Percentiles rank a stretch among this genome's conserved stretches.
Conservation (phyloP, 2,888 invertebrate genomes). For the Chymomyza caudatula region DNA sequence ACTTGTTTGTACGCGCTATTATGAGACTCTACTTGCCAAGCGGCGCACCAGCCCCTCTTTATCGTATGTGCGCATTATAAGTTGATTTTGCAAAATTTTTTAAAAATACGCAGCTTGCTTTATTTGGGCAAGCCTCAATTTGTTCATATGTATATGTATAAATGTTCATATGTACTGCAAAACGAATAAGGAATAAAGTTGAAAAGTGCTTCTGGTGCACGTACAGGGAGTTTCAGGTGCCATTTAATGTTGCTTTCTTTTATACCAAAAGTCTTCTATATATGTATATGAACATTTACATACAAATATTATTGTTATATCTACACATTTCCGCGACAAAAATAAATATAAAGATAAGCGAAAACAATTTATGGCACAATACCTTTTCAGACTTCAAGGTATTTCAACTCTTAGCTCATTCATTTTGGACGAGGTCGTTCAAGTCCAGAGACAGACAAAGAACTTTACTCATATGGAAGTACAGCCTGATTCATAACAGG, state of each 20-base stretch:
- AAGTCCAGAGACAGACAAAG: conserved; percentile 17
- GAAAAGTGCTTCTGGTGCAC: conserved; percentile 22
- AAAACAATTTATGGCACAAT: not conserved
- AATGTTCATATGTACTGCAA: not conserved
- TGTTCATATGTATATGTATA: conserved; percentile 6
- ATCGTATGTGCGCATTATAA: not conserved
- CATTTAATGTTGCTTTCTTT: not conserved
- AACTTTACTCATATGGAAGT: conserved; percentile 12
- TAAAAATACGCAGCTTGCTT: conserved; percentile 57
- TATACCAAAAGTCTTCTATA: no score
- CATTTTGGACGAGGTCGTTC: conserved; percentile 27
- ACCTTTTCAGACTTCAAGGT: conserved; percentile 7
- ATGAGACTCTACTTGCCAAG: not conserved
- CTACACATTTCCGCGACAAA: not conserved
- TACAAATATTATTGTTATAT: not conserved
- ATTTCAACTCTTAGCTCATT: conserved; percentile 16
- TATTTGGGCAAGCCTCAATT: conserved; percentile 10
- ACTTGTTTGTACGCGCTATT: not conserved
- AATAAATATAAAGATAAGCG: not conserved
- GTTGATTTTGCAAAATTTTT: conserved; percentile 55
- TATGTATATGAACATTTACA: no score
- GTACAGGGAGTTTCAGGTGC: conserved; percentile 6
- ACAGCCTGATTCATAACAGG: conserved; percentile 12
- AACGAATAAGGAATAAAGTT: conserved; percentile 41
- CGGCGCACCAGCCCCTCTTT: not conserved